These are phyloP conservation scores for Protula sp. DNA, from an alignment of 2,888 invertebrate species.

Conservation along the genomic window DNA sequence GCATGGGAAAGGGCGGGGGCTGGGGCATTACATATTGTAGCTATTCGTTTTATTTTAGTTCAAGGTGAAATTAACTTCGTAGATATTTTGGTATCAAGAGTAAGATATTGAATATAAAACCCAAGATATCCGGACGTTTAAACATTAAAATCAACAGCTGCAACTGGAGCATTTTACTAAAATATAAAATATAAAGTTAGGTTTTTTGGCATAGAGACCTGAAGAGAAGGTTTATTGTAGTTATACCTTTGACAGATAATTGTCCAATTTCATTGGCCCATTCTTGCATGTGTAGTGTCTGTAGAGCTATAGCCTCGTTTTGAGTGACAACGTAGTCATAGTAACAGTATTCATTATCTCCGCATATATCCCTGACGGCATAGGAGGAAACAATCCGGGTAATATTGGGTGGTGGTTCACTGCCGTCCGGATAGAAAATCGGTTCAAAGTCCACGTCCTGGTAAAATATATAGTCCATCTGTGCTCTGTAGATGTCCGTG, in stretches of 20 bases:
- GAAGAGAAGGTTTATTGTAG: too few species aligned
- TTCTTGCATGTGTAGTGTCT: background rate
- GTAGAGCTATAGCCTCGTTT: background rate
- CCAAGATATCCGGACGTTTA: too few species aligned
- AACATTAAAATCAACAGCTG: too few species aligned
- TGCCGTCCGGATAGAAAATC: background rate
- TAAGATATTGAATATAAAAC: too few species aligned
- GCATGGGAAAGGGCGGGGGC: too few species aligned
- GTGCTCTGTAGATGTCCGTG: background rate
- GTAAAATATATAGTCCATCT: background rate
- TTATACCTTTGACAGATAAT: background rate
- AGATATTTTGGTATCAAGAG: too few species aligned
- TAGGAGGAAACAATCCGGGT: background rate
- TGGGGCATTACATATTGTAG: too few species aligned
- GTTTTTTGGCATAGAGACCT: too few species aligned
- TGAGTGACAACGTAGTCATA: background rate
- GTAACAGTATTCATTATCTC: background rate
- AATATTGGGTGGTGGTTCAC: background rate
- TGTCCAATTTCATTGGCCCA: background rate
- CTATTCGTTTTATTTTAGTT: too few species aligned
- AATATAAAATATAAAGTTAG: too few species aligned
- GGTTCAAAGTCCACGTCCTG: background rate
- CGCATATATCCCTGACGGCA: background rate
- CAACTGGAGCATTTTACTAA: too few species aligned
- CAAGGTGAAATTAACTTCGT: too few species aligned